Evolutionary conservation across 2,797 vertebrate species (phyloP).

Genomic region (Etheostoma perlongum): DNA sequence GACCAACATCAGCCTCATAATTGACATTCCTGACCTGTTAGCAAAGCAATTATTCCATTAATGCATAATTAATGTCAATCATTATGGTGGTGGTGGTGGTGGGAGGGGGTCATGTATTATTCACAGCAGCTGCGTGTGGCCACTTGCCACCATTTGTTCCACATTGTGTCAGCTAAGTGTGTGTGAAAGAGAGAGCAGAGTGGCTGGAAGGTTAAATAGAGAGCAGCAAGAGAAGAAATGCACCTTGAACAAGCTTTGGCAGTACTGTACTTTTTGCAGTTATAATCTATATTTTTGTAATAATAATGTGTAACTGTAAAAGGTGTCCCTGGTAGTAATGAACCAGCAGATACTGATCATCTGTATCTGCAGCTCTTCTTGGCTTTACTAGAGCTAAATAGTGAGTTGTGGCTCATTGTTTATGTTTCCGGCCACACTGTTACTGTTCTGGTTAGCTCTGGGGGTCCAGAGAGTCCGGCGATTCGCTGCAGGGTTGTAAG

Average conservation of each 20-base stretch:
- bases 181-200: neutral
- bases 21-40: constrained; percentile 45
- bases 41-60: constrained; percentile 34
- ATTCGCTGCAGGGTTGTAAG: no score
- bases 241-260: neutral
- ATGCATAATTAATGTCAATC: constrained; percentile 61
- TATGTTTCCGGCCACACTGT: no score
- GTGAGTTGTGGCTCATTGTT: no score
- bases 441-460: no score
- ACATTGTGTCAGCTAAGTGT: constrained; percentile 9
- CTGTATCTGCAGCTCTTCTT: no score
- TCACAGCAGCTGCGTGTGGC: constrained; percentile 46
- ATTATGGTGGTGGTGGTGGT: constrained; percentile 9
- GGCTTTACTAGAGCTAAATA: no score
- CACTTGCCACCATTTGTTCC: constrained; percentile 28
- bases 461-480: no score
- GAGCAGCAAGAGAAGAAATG: neutral
- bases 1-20: constrained; percentile 35
- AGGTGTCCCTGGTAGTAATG: no score
- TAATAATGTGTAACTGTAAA: neutral
- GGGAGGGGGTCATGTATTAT: constrained; percentile 56
- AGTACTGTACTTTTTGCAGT: neutral
- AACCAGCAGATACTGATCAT: no score
- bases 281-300: neutral
- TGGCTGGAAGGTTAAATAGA: neutral